Base-by-base conservation (phyloP, 2,113 vertebrate genomes). In the Cyprinodon brontotheroides region DNA sequence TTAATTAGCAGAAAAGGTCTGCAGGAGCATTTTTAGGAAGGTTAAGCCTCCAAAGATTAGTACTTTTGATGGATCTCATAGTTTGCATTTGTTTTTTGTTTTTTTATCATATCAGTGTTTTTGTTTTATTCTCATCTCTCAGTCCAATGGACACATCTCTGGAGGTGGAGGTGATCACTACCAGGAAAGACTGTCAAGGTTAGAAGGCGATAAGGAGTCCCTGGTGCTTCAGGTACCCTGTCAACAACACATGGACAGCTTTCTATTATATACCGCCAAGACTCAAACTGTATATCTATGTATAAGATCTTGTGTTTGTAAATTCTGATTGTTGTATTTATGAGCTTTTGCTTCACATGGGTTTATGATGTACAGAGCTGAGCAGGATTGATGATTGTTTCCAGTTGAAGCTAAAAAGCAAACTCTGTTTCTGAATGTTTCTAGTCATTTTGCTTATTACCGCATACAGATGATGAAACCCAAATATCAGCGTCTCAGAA, bases 121-220 rank as follows among this genome's bases (percentile, higher is more conserved):
- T 22, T 45, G 48, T 43, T 65, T 65, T 62, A 70, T 89, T 92
- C 38, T 62, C 64, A 59, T 85, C 72, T 89, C 92, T 81, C 91
- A 99, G 98, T 96, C 96, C 43, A 99, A 98, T 50, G 98, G 98
- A 5, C 97, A 98, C 84, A 93, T 98, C 69, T 93, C 96, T 72
- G 91, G 96, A 62, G 92, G 94, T 1, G 95, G 94, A 71, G 94
- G 95, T 79, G 97, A 99, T 90, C 93, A 96, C 41, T 99, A 99
- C 90, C 98, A 99, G 81, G 98, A 99, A 88, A 94, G 98, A 74
- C 94, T 99, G n/a, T 92, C 95, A 37, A 93, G 97, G 62, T 85
- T 99, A 78, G 98, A 99, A 91, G 96, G 94, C 67, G 98, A 99
- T 91, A 99, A 98, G 85, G 98, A 99, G 86, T 99, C 98, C 47